These are phyloP conservation scores for Drosophila subobscura DNA, from an alignment of 1,140 invertebrate genomes.

Conservation along the genomic window DNA sequence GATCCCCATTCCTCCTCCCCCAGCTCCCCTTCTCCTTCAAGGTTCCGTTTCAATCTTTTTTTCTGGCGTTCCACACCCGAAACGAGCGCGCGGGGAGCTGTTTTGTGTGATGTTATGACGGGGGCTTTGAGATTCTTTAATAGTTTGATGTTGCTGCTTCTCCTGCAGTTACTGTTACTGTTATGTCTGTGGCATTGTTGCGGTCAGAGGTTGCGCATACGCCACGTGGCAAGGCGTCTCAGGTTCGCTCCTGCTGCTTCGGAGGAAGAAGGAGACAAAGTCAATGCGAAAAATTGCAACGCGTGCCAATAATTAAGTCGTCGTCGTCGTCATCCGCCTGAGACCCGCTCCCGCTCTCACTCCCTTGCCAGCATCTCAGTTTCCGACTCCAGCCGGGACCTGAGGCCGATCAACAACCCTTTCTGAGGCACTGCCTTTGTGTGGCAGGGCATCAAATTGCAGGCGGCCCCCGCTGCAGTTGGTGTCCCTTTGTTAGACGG, in stretches of 20 bases:
- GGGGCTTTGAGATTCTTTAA: conserved; percentile 47
- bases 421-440: conserved; percentile 9
- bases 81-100: conserved; percentile 70
- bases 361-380: conserved; percentile 3
- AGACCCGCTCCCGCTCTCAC: too few relatives aligned
- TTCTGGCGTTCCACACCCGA: conserved; percentile 15
- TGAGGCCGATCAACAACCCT: conserved; percentile 20
- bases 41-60: conserved; percentile 7
- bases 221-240: conserved; percentile 66
- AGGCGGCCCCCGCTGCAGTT: conserved; percentile 63
- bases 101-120: conserved; percentile 35
- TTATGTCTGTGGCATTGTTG: conserved; percentile 47
- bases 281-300: conserved; percentile 77
- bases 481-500: conserved; percentile 69
- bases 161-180: conserved; percentile 27
- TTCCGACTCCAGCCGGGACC: conserved; percentile 6
- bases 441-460: conserved; percentile 71
- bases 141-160: conserved; percentile 44
- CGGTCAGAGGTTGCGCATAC: conserved; percentile 70
- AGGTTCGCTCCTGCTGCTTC: conserved; percentile 21
- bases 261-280: conserved; percentile 23
- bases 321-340: conserved; percentile 15
- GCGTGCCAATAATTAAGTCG: conserved; percentile 80
- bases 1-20: too few relatives aligned
- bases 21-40: conserved; percentile 1